These are phyloP conservation scores for Salvelinus sp. DNA, from an alignment of 2,113 vertebrate species.

Conservation along the genomic window DNA sequence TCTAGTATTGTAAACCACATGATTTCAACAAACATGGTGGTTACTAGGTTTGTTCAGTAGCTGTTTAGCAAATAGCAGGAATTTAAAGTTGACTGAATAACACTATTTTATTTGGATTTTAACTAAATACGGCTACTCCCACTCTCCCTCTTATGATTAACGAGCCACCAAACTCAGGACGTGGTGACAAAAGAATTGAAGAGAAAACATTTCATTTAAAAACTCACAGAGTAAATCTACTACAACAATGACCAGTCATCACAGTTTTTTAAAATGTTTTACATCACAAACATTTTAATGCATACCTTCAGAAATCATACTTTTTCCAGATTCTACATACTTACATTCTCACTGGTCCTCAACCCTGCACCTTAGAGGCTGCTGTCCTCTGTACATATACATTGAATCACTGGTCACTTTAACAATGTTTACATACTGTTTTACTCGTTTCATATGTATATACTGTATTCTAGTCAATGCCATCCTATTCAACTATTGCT, in stretches of 20 bases:
- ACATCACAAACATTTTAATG: neutral
- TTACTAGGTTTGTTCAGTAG: slow-evolving; percentile 27
- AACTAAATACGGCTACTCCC: neutral
- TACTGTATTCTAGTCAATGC: no score
- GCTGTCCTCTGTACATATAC: no score
- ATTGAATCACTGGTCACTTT: no score
- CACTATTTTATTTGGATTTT: neutral
- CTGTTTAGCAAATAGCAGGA: slow-evolving; percentile 28
- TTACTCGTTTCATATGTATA: no score
- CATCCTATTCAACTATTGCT: no score
- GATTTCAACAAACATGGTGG: slow-evolving; percentile 28
- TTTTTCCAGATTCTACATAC: neutral
- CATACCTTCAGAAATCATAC: slow-evolving; percentile 24
- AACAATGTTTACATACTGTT: no score
- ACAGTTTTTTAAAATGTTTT: neutral
- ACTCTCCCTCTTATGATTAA: neutral
- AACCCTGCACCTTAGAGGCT: neutral
- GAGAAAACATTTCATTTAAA: neutral
- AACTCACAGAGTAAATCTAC: slow-evolving; percentile 3
- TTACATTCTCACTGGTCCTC: neutral
- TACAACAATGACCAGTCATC: neutral
- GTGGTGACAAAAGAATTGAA: neutral
- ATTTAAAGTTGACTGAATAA: neutral
- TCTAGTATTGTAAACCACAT: slow-evolving; percentile 6
- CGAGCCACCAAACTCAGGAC: neutral